These are phyloP conservation scores for Bubo scandiacus DNA, from an alignment of 2,113 vertebrate genomes.

Conservation along the genomic window DNA sequence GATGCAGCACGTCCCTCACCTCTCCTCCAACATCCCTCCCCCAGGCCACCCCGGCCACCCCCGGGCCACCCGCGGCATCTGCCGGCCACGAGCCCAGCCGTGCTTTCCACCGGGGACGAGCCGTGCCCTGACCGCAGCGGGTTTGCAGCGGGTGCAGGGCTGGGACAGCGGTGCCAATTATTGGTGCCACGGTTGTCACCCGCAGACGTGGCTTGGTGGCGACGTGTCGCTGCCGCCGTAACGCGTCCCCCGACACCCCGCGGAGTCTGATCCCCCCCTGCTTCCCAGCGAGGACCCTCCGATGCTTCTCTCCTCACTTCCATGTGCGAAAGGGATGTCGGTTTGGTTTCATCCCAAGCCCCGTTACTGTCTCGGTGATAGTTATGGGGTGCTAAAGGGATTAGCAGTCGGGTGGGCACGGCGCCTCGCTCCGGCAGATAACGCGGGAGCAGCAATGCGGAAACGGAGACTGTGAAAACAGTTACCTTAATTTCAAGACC, in stretches of 20 bases:
- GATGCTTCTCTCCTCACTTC: accelerated
- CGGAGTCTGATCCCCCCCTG: background rate
- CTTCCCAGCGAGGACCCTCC: background rate
- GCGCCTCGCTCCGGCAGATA: background rate
- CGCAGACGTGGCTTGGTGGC: too few species aligned
- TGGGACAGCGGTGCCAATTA: too few species aligned
- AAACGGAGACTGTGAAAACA: background rate
- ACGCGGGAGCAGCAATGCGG: background rate
- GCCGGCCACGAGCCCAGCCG: accelerated
- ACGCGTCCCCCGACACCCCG: background rate
- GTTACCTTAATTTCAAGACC: background rate
- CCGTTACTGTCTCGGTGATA: background rate
- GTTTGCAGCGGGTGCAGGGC: background rate
- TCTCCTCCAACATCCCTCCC: accelerated
- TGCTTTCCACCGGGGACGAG: background rate
- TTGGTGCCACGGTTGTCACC: too few species aligned
- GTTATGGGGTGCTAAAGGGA: constrained; percentile 31
- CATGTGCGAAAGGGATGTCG: background rate
- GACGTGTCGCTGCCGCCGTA: background rate
- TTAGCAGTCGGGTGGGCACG: background rate
- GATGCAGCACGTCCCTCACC: background rate
- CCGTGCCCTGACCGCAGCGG: accelerated
- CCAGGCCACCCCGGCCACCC: background rate
- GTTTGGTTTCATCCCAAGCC: background rate
- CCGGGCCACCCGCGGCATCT: background rate